Evolutionary conservation across 2,113 vertebrate genomes (phyloP).

Genomic region (Daubentonia madagascariensis): DNA sequence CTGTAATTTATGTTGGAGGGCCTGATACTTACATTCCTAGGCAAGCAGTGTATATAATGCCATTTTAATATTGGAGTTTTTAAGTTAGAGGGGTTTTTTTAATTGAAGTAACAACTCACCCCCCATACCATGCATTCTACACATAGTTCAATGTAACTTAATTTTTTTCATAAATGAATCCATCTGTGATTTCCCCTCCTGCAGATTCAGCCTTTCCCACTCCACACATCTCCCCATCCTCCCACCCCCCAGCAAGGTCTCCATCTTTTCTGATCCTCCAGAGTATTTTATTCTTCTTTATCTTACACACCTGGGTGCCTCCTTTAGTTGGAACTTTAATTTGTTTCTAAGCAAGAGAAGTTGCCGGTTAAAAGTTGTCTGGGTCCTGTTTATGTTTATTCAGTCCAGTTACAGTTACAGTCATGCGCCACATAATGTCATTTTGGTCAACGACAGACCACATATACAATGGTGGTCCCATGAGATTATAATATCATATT

Average conservation of each 20-base stretch:
- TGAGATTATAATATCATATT: background rate
- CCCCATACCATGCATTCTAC: background rate
- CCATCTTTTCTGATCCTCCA: background rate
- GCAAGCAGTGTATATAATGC: background rate
- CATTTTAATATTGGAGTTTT: conserved; percentile 32
- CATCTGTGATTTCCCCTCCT: background rate
- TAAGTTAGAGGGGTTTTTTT: background rate
- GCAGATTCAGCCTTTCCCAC: background rate
- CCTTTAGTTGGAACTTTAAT: conserved; percentile 31
- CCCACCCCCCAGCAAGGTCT: background rate
- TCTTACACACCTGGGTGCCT: background rate
- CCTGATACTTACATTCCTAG: conserved; percentile 15
- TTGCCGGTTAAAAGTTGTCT: conserved; percentile 18
- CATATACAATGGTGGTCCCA: background rate
- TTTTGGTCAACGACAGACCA: background rate
- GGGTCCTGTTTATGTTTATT: conserved; percentile 16
- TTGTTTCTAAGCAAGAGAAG: background rate
- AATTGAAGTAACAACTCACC: conserved; percentile 11
- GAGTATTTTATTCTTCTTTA: background rate
- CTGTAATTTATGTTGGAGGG: conserved; percentile 53
- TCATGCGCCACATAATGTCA: background rate
- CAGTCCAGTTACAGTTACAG: background rate
- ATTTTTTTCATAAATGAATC: conserved; percentile 33
- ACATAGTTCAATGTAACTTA: background rate
- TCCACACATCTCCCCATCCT: background rate